Evolutionary conservation across 1,140 invertebrate genomes (phyloP), one percentile per base, ranked within the genome.

Genomic region (Cyclina sinensis): DNA sequence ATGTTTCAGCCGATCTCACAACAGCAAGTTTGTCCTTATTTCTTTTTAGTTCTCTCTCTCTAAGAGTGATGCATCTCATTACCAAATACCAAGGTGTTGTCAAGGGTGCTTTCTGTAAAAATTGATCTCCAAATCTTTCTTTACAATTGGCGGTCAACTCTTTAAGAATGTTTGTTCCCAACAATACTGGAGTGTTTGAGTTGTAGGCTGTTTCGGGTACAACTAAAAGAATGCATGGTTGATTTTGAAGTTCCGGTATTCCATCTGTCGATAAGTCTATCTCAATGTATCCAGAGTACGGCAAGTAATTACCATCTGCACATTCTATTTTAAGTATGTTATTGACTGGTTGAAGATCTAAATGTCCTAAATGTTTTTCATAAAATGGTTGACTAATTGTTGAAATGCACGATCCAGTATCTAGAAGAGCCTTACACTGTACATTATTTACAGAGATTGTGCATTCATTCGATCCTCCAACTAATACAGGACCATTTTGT

Each of bases 1-100:
- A 27, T 37, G 21, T 32, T 11, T 59, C 70, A 18, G 62, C 80
- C 62, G 16, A 54, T n/a, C 46, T 84, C 11, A 90, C 80, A 48
- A 84, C n/a, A 14, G 54, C 86, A 16, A 88, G 24, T 27, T n/a
- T 32, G 48, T 78, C 35, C 24, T 85, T 73, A 0, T 82, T 80
- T 59, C 68, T 82, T 9, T n/a, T 43, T 0, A 89, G 78, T 30
- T 86, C 51, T 54, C 32, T 65, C 21, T 91, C 87, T 43, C 74
- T 9, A 1, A 89, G 21, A 30, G 51, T 48, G 12, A 90, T 59
- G 68, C 90, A 83, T 51, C 89, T 74, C n/a, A 90, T 3, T 43
- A 30, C 35, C 11, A 74, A 74, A 14, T 43, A 39, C 70, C 43
- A 48, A 9, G 35, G 37, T 12, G 59, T 84, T n/a, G 62, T 43